Evolutionary conservation across 1,140 invertebrate genomes (phyloP).

Genomic region (Cecropterus lyciades): DNA sequence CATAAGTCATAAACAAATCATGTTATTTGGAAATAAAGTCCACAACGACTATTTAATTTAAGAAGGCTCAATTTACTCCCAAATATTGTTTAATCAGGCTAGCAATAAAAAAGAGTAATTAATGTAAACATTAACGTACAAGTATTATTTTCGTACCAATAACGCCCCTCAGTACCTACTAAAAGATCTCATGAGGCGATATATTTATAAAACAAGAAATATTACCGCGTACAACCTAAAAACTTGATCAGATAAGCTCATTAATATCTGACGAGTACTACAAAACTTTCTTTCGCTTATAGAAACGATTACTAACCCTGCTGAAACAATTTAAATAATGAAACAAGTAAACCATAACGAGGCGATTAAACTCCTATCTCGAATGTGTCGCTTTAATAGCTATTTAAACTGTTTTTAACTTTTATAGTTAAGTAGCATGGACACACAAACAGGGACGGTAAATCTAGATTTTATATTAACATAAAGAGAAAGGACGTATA

Average conservation of each 20-base stretch:
- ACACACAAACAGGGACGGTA: too few species aligned
- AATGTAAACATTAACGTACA: background rate
- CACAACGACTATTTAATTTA: too few species aligned
- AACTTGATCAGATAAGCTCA: slow-evolving; percentile 7
- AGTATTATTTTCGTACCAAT: background rate
- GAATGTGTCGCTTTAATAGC: background rate
- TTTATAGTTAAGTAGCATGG: too few species aligned
- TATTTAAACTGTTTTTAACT: background rate
- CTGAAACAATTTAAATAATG: slow-evolving; percentile 21
- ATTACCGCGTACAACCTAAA: background rate
- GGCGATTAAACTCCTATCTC: slow-evolving; percentile 8
- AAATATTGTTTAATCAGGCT: too few species aligned
- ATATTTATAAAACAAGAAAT: background rate
- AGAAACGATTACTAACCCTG: background rate
- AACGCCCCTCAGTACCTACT: too few species aligned
- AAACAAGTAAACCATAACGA: background rate
- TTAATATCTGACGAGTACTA: background rate
- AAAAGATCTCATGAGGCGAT: background rate
- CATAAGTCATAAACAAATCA: too few species aligned
- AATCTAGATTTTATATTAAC: too few species aligned
- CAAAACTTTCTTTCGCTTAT: background rate
- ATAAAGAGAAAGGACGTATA: too few species aligned
- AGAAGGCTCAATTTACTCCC: too few species aligned
- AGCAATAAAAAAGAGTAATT: too few species aligned
- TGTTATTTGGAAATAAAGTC: too few species aligned